Conservation (phyloP, 1,140 invertebrate genomes). For the Halyomorpha halys region DNA sequence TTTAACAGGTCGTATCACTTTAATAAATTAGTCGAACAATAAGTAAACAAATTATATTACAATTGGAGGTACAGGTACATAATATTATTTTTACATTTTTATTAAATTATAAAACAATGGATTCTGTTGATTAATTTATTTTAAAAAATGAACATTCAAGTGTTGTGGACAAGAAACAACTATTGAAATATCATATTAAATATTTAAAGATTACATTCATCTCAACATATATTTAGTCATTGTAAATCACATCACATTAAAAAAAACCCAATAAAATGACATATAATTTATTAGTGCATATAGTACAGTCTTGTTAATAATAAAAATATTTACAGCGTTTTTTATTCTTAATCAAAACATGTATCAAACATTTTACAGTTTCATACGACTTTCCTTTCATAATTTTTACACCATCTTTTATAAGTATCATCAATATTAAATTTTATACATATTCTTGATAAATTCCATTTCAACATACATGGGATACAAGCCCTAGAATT, state of each 20-base stretch:
- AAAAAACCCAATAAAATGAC: constrained; percentile 9
- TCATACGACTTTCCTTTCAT: constrained; percentile 6
- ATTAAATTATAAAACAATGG: too few species aligned
- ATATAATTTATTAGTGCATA: constrained; percentile 10
- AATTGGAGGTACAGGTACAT: too few species aligned
- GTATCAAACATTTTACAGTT: not conserved
- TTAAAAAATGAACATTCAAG: constrained; percentile 11
- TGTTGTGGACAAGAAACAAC: constrained; percentile 6
- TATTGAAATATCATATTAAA: constrained; percentile 12
- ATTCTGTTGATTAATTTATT: not conserved
- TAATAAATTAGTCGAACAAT: too few species aligned
- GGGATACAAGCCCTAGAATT: too few species aligned
- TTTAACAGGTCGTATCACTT: too few species aligned
- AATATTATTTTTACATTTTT: too few species aligned
- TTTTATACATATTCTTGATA: constrained; percentile 13
- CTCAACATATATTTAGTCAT: constrained; percentile 10
- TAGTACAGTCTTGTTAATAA: constrained; percentile 23
- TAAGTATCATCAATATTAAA: not conserved
- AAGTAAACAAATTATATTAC: too few species aligned
- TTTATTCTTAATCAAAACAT: not conserved
- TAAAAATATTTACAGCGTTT: constrained; percentile 16
- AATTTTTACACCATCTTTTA: constrained; percentile 1
- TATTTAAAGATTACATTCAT: constrained; percentile 5
- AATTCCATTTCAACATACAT: too few species aligned
- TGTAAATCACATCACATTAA: constrained; percentile 18